Conservation (phyloP, 1,140 invertebrate genomes). For the Lucilia cuprina region DNA sequence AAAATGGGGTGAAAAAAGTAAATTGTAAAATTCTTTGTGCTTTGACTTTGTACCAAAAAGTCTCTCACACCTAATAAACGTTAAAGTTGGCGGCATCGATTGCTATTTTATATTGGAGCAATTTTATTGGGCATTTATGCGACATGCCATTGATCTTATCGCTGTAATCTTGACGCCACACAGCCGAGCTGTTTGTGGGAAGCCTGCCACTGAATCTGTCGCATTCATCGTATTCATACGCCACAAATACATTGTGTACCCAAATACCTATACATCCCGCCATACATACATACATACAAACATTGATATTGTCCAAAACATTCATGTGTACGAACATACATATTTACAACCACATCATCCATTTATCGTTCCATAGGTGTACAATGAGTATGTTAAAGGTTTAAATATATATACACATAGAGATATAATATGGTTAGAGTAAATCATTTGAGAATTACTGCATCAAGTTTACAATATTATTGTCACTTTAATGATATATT, state of each 20-base stretch:
- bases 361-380: neutral
- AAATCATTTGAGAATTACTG: no score
- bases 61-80: constrained; percentile 33
- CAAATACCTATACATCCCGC: neutral
- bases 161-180: constrained; percentile 45
- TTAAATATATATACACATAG: neutral
- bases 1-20: neutral
- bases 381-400: neutral
- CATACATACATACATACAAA: neutral
- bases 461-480: no score
- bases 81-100: constrained; percentile 39
- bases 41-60: neutral
- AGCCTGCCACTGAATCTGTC: constrained; percentile 24
- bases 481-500: no score
- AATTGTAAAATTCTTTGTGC: neutral
- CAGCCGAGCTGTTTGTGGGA: constrained; percentile 34
- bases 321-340: neutral
- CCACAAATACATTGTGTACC: neutral
- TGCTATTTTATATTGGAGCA: constrained; percentile 43
- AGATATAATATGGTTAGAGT: no score
- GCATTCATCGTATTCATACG: constrained; percentile 31
- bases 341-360: neutral
- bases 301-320: neutral
- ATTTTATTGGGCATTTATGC: constrained; percentile 45
- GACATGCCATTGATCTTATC: constrained; percentile 45